phyloP scores from a whole-genome alignment of 2,797 vertebrate species.

The Myripristis murdjan region DNA sequence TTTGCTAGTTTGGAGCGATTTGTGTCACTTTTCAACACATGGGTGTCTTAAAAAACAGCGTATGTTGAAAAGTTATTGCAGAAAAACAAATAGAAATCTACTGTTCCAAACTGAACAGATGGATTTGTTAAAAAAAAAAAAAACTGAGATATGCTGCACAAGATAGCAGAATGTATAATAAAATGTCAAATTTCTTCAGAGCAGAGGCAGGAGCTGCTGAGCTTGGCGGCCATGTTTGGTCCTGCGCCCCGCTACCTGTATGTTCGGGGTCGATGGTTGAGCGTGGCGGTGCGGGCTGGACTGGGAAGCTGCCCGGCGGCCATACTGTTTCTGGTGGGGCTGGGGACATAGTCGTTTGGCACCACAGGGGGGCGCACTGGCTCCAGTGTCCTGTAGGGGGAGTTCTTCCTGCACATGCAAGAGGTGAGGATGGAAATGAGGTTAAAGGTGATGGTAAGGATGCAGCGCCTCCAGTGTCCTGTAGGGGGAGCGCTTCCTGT shows the following conservation, averaged over 20 bases:
- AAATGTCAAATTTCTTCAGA: too few species aligned
- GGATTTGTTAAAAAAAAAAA: too few species aligned
- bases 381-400: conserved; percentile 97
- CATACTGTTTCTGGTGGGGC: conserved; percentile 91
- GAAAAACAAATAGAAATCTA: too few species aligned
- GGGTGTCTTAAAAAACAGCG: too few species aligned
- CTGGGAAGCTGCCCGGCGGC: conserved; percentile 89
- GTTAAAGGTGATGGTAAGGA: conserved; percentile 10
- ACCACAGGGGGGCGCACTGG: conserved; percentile 97
- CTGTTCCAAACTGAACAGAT: too few species aligned
- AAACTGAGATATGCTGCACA: too few species aligned
- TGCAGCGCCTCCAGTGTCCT: conserved; percentile 91
- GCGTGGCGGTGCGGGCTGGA: conserved; percentile 94
- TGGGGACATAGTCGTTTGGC: conserved; percentile 97
- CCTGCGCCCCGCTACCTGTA: conserved; percentile 90
- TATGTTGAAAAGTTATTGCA: too few species aligned
- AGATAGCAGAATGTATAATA: too few species aligned
- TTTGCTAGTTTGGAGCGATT: too few species aligned
- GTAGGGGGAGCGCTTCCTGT: conserved; percentile 90
- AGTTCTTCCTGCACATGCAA: conserved; percentile 90
- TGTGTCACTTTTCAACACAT: too few species aligned
- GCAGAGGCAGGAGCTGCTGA: too few species aligned
- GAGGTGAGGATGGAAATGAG: conserved; percentile 28
- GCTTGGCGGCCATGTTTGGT: background rate
- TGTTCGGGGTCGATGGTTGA: conserved; percentile 95